These are phyloP conservation scores for Hermaeophaga mercurialis DNA, from an alignment of 2,888 invertebrate species.

Conservation along the genomic window DNA sequence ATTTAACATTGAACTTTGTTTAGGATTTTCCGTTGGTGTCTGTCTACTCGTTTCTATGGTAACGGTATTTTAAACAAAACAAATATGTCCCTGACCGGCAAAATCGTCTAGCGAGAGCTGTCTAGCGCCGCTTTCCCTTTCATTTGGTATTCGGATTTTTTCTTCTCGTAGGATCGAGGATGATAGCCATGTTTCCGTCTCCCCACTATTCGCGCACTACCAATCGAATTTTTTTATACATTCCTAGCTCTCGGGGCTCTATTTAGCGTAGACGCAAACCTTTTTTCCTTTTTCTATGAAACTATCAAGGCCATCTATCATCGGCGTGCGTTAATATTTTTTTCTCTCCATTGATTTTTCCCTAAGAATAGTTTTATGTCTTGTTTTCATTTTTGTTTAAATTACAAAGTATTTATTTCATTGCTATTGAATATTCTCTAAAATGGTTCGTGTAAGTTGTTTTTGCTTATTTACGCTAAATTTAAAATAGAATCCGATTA, in stretches of 20 bases:
- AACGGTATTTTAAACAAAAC: slow-evolving; percentile 40
- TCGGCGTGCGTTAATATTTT: slow-evolving; percentile 34
- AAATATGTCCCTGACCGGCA: slow-evolving; percentile 43
- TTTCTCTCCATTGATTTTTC: slow-evolving; percentile 14
- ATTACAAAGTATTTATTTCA: too few relatives aligned
- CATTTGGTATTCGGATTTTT: slow-evolving; percentile 40
- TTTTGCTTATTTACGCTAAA: slow-evolving; percentile 30
- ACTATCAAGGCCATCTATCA: slow-evolving; percentile 39
- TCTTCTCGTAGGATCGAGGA: slow-evolving; percentile 30
- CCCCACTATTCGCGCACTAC: slow-evolving; percentile 46
- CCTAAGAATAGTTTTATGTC: background rate
- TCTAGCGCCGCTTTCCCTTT: slow-evolving; percentile 46
- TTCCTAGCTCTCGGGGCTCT: slow-evolving; percentile 27
- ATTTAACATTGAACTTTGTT: background rate
- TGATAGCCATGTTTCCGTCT: slow-evolving; percentile 49
- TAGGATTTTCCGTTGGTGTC: slow-evolving; percentile 4
- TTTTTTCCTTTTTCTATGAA: slow-evolving; percentile 29
- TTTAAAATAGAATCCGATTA: slow-evolving; percentile 17
- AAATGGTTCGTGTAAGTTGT: slow-evolving; percentile 46
- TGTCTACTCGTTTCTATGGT: slow-evolving; percentile 25
- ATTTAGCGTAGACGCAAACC: slow-evolving; percentile 47
- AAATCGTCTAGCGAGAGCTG: slow-evolving; percentile 40
- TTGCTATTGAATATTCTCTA: too few relatives aligned
- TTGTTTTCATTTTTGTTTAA: background rate
- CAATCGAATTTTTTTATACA: slow-evolving; percentile 52